phyloP scores from a whole-genome alignment of 2,888 invertebrate species.

The Scaptodrosophila latifasciaeformis region DNA sequence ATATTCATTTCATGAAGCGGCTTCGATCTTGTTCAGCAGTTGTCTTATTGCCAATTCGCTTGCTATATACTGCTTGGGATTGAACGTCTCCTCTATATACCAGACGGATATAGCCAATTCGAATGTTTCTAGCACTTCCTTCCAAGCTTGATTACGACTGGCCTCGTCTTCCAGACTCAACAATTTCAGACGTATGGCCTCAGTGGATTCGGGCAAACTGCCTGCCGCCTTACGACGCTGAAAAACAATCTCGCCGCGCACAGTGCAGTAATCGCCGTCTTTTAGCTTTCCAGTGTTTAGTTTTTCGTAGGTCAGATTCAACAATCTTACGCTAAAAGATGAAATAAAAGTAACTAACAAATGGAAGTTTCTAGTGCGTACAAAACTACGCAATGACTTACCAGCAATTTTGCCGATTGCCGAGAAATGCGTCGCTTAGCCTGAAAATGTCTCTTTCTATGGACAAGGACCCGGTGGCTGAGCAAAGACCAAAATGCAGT shows the following conservation, averaged over 20 bases:
- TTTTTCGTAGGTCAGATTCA: conserved; percentile 42
- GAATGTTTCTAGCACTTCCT: conserved; percentile 36
- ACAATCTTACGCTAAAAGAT: no score
- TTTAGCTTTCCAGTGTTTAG: conserved; percentile 25
- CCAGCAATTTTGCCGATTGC: no score
- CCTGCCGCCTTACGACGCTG: conserved; percentile 41
- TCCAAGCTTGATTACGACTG: conserved; percentile 19
- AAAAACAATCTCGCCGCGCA: conserved; percentile 64
- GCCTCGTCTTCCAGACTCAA: conserved; percentile 11
- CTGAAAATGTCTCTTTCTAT: no score
- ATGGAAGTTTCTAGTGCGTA: no score
- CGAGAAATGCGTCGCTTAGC: no score
- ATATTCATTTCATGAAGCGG: conserved; percentile 39
- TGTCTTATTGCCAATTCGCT: conserved; percentile 59
- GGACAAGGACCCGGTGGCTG: conserved; percentile 65
- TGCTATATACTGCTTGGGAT: conserved; percentile 51
- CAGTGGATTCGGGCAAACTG: conserved; percentile 40
- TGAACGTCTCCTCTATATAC: conserved; percentile 45
- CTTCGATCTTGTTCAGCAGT: conserved; percentile 28
- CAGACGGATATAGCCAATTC: conserved; percentile 61
- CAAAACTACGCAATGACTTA: no score
- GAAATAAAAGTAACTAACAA: no score
- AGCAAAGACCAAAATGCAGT: conserved; percentile 69
- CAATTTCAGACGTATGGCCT: conserved; percentile 51
- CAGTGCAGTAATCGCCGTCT: conserved; percentile 52